Evolutionary conservation across 2,797 vertebrate genomes (phyloP).

Genomic region (Yasuhikotakia modesta): DNA sequence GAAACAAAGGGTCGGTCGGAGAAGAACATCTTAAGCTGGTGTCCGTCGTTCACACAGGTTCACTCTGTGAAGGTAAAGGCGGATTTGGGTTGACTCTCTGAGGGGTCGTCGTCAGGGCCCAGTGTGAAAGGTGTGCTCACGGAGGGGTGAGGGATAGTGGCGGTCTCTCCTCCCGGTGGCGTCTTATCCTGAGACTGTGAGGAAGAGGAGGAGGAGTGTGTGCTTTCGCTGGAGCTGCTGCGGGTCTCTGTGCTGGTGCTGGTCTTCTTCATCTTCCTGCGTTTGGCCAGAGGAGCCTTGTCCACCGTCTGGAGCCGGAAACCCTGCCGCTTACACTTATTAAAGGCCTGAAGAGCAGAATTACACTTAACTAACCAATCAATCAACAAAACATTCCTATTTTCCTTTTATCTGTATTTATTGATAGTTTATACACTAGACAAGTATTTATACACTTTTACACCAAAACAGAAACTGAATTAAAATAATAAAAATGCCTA

Average conservation of each 20-base stretch:
- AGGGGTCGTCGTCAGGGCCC: constrained; percentile 55
- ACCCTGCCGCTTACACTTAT: constrained; percentile 97
- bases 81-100: constrained; percentile 60
- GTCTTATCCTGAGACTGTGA: constrained; percentile 90
- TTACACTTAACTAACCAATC: no score
- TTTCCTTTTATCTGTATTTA: no score
- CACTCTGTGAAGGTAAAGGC: constrained; percentile 88
- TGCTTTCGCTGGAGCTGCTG: constrained; percentile 97
- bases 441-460: no score
- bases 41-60: constrained; percentile 67
- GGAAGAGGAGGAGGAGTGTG: constrained; percentile 92
- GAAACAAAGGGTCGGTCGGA: constrained; percentile 42
- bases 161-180: constrained; percentile 72
- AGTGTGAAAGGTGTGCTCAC: constrained; percentile 67
- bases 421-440: no score
- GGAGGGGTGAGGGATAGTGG: constrained; percentile 69
- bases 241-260: constrained; percentile 98
- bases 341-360: constrained; percentile 84
- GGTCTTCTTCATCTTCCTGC: constrained; percentile 98
- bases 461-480: no score
- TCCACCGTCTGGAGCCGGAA: constrained; percentile 99
- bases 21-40: constrained; percentile 44
- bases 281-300: constrained; percentile 96
- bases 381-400: no score
- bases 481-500: no score